Evolutionary conservation across 2,888 invertebrate species (phyloP).

Genomic region (Microctonus brassicae): DNA sequence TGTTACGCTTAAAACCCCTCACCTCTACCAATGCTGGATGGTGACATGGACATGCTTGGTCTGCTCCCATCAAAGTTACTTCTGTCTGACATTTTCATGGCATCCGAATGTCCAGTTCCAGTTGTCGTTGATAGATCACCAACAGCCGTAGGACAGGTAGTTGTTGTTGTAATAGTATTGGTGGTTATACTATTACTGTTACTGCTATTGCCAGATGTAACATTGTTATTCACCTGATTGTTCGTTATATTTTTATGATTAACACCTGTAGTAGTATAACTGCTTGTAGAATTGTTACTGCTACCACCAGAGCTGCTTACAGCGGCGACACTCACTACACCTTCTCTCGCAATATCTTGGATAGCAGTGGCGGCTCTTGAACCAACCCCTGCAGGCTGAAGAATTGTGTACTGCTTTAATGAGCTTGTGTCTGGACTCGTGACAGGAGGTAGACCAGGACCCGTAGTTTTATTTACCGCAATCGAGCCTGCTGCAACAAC

Average conservation of each 20-base stretch:
- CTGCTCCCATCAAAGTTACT: constrained; percentile 61
- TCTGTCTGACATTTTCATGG: constrained; percentile 62
- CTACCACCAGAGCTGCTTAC: constrained; percentile 67
- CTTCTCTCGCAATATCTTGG: constrained; percentile 81
- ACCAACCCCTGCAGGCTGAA: constrained; percentile 86
- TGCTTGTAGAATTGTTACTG: constrained; percentile 52
- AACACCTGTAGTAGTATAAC: constrained; percentile 39
- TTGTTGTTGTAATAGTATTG: constrained; percentile 57
- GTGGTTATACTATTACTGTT: constrained; percentile 52
- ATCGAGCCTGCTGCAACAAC: constrained; percentile 53
- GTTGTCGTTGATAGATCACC: constrained; percentile 58
- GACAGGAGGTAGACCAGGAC: constrained; percentile 63
- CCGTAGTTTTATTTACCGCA: constrained; percentile 50
- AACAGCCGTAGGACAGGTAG: constrained; percentile 56
- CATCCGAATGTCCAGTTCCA: constrained; percentile 51
- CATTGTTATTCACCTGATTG: constrained; percentile 38
- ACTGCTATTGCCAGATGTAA: constrained; percentile 22
- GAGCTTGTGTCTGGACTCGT: constrained; percentile 70
- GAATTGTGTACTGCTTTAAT: constrained; percentile 88
- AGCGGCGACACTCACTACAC: constrained; percentile 75
- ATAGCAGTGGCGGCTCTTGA: constrained; percentile 86
- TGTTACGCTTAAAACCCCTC: constrained; percentile 63
- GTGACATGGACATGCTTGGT: constrained; percentile 75
- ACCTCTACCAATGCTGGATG: constrained; percentile 85
- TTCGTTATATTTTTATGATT: constrained; percentile 39